Evolutionary conservation across 2,113 vertebrate species (phyloP).

Genomic region (Rhea pennata): DNA sequence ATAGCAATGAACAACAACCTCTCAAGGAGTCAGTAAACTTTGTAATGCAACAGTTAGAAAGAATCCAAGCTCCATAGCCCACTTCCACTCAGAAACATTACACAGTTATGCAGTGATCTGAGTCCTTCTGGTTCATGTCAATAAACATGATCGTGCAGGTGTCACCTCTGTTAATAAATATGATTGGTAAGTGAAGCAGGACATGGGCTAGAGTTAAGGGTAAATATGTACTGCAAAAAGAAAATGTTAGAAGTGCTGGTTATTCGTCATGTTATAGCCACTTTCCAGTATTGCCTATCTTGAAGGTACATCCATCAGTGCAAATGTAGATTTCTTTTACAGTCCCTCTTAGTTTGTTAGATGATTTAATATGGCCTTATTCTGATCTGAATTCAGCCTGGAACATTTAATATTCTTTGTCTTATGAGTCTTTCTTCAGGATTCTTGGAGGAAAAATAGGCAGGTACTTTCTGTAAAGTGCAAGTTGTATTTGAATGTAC

Average conservation of each 20-base stretch:
- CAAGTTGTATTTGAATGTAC: constrained; percentile 66
- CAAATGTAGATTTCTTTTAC: background rate
- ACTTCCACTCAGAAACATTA: background rate
- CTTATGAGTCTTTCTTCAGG: constrained; percentile 14
- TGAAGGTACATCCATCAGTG: background rate
- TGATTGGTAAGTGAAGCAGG: background rate
- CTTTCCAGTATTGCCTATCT: background rate
- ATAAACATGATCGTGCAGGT: background rate
- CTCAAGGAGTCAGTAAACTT: background rate
- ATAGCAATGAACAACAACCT: background rate
- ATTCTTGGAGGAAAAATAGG: constrained; percentile 50
- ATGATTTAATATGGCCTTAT: background rate
- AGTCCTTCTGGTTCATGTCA: background rate
- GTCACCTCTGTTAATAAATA: constrained; percentile 7
- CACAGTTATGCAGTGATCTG: background rate
- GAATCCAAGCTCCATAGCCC: background rate
- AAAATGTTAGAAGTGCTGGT: background rate
- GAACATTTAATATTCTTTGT: background rate
- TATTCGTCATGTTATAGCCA: background rate
- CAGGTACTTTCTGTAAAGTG: constrained; percentile 55
- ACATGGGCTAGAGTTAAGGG: background rate
- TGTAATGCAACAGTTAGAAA: background rate
- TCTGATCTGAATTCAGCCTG: background rate
- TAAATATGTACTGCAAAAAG: background rate
- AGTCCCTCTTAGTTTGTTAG: background rate